These are phyloP conservation scores for Gibbula magus DNA, from an alignment of 2,888 invertebrate species.

Conservation along the genomic window DNA sequence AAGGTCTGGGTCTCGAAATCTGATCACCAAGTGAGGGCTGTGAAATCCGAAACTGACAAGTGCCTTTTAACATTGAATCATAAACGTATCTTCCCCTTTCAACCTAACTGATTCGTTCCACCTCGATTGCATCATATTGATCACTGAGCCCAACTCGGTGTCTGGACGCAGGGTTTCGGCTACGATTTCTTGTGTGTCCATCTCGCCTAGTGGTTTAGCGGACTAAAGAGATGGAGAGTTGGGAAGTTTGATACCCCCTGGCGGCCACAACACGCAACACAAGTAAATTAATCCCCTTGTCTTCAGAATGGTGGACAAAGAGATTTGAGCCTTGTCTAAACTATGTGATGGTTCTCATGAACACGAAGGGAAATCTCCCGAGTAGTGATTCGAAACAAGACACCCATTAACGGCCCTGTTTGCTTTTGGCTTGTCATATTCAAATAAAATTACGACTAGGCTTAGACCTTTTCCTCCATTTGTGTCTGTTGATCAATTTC, in stretches of 20 bases:
- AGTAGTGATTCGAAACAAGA: not conserved
- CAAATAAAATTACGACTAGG: not conserved
- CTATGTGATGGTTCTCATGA: not conserved
- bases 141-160: not conserved
- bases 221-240: not conserved
- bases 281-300: slow-evolving; percentile 5
- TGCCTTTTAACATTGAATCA: not conserved
- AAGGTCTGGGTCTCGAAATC: too few species aligned
- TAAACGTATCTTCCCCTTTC: not conserved
- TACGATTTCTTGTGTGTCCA: not conserved
- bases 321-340: not conserved
- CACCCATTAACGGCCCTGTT: not conserved
- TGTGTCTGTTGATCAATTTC: not conserved
- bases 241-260: not conserved
- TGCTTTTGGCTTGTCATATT: not conserved
- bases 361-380: not conserved
- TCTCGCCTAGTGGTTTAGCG: not conserved
- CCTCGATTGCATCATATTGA: not conserved
- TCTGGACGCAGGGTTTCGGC: not conserved
- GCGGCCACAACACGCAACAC: slow-evolving; percentile 2
- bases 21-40: not conserved
- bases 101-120: not conserved
- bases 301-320: not conserved
- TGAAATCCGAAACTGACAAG: not conserved
- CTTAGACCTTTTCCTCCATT: not conserved